Base-by-base conservation (phyloP, 1,140 invertebrate genomes). In the Trachymyrmex septentrionalis region DNA sequence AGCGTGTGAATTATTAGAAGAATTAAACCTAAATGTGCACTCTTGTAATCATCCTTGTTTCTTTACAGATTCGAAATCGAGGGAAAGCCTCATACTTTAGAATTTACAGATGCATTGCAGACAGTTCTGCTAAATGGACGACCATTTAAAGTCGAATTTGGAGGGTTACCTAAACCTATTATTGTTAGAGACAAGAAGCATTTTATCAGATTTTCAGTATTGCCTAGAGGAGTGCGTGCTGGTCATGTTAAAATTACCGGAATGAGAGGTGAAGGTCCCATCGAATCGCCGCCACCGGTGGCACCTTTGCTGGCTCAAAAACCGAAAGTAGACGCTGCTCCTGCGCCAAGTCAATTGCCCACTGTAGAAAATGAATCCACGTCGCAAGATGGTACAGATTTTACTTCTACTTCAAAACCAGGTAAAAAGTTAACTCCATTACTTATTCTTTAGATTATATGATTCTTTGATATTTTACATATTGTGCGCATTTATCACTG, bases 121-220 rank as follows among this genome's bases (percentile, higher is more conserved):
- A 97, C 97, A 6, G 97, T 98, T 1, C 92, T 98, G n/a, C 96
- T 99, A 12, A 98, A 99, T 92, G 98, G 98, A 61, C 96, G 97
- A 90, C 97, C 97, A 1, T 98, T 98, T 92, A 96, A 97, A 92
- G 96, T 98, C 2, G 97, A 98, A 86, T 99, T 99, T 96, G 99
- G 99, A 67, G 99, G 98, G 12, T 96, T 99, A 59, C 98, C 99
- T 0, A 98, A 98, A 92, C 97, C 98, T 1, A 97, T 99, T 75
- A 96, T 97, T 72, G 96, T 99, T 38, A 96, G 97, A 30, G 97
- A 97, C 24, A 97, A 97, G 85, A 97, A 97, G 87, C 98, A 98
- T 94, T 98, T 97, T 90, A 96, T 99, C 27, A 96, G 98, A 50
- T 97, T 99, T 87, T 96, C 97, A 0, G 97, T 97, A 0, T 95